Base-by-base conservation (phyloP, 2,113 vertebrate species). In the Boleophthalmus pectinirostris region DNA sequence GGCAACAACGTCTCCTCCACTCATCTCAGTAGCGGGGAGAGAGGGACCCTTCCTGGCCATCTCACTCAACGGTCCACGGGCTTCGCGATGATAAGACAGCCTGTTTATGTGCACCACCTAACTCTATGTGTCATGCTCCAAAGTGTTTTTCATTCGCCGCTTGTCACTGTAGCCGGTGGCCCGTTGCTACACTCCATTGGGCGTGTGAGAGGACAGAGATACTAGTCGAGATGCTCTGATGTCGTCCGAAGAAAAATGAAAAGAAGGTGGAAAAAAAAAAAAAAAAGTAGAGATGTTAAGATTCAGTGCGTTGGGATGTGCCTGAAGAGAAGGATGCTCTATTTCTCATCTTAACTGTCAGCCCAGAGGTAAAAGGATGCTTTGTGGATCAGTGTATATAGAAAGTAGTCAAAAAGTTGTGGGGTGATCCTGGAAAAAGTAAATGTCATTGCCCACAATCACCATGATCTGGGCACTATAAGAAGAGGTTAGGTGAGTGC, bases 71-170 rank as follows among this genome's bases (percentile, higher is more conserved):
- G 77, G 72, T 87, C 83, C 79, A 60, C 80, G 6, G 58, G 78
- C 76, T 64, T 78, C 24, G 56, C 23, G 70, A 72, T 70, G 77
- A 92, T 88, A 88, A 84, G 84, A 89, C 90, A 89, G 90, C 85
- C 84, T 92, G 88, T 92, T 90, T 85, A 90, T 70, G 82, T 72
- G 85, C 72, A 83, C 72, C 87, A 81, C 72, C 75, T 81, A 87
- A 85, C 81, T 88, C 78, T 72, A 78, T 88, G 85, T 91, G 87
- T 89, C 85, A 86, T 77, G 86, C 84, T 89, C 87, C 67, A 73
- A 71, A 88, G 84, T 92, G 85, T 85, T 87, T 92, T 91, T 82
- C 87, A 87, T 88, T 88, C 82, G 83, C 72, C 58, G 66, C 80
- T 82, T 88, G 87, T 88, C 89, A 72, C 72, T 69, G 76, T 20